A percentile compares a stretch with the other conserved stretches of the same genome.
Conservation (phyloP, 2,113 vertebrate species). For the Platanista minor region DNA sequence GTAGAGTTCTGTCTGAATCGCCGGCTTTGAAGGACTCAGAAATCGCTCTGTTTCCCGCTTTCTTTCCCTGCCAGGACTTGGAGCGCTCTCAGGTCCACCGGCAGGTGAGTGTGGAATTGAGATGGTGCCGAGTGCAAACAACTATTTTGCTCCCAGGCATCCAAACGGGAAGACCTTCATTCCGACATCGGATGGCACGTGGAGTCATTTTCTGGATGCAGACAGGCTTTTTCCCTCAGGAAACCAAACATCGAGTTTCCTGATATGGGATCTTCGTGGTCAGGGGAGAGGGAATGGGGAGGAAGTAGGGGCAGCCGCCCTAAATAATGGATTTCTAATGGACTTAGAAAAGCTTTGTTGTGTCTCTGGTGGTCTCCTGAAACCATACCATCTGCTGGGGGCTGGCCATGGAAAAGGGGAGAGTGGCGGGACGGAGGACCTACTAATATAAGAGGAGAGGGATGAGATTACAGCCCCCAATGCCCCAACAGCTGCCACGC, state of each 20-base stretch:
- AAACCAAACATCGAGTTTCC: conserved; percentile 68
- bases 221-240: conserved; percentile 37
- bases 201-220: conserved; percentile 59
- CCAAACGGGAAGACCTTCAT: neutral
- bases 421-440: neutral
- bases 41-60: conserved; percentile 41
- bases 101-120: conserved; percentile 60
- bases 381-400: conserved; percentile 55
- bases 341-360: conserved; percentile 61
- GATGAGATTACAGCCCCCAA: fast-evolving
- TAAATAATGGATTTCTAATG: conserved; percentile 74
- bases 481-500: neutral
- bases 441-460: neutral
- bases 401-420: conserved; percentile 23
- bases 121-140: neutral
- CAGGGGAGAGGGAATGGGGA: neutral
- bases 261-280: conserved; percentile 43
- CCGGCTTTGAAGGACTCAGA: conserved; percentile 72
- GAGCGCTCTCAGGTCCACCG: conserved; percentile 53
- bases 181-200: neutral
- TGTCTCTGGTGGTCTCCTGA: conserved; percentile 36
- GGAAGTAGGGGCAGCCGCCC: conserved; percentile 8
- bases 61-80: conserved; percentile 62
- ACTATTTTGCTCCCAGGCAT: fast-evolving
- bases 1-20: conserved; percentile 75